Percentiles rank a stretch among this genome's conserved stretches.
phyloP scores from a whole-genome alignment of 1,140 invertebrate species.

The Pentalonia nigronervosa region DNA sequence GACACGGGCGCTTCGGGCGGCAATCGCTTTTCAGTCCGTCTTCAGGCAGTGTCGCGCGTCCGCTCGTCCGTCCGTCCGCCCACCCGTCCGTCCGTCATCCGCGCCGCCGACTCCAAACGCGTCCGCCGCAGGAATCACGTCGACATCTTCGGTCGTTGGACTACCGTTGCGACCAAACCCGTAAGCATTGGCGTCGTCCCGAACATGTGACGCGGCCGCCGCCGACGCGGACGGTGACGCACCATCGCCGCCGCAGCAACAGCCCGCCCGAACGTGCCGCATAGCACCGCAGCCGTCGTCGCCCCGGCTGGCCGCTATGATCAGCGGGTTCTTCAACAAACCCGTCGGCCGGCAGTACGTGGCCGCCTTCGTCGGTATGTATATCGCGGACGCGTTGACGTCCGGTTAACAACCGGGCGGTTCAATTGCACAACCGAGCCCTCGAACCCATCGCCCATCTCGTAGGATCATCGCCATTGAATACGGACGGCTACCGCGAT shows the following conservation, averaged over 20 bases:
- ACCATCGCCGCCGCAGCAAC: neutral
- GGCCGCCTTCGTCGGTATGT: constrained; percentile 49
- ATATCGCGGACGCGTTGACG: neutral
- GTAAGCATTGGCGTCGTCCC: constrained; percentile 45
- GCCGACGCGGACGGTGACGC: constrained; percentile 25
- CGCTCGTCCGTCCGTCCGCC: neutral
- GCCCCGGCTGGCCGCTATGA: neutral
- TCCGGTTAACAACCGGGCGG: too few relatives aligned
- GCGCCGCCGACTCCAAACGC: neutral
- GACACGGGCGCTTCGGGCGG: neutral
- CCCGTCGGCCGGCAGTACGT: constrained; percentile 50
- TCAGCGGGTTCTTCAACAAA: constrained; percentile 38
- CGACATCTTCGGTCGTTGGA: neutral
- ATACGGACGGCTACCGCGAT: too few relatives aligned
- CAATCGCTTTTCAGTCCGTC: constrained; percentile 11
- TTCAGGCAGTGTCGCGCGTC: neutral
- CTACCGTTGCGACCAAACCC: neutral
- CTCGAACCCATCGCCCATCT: too few relatives aligned
- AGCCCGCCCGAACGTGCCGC: neutral
- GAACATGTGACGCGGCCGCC: constrained; percentile 28
- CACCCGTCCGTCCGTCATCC: neutral
- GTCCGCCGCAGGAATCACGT: neutral
- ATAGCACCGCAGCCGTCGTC: neutral
- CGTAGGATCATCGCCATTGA: too few relatives aligned
- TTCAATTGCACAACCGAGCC: too few relatives aligned